A percentile compares a stretch with the other conserved stretches of the same genome.
Evolutionary conservation across 64 coral and sea anemone species (phyloP).

Genomic region (Montipora efflorescens): DNA sequence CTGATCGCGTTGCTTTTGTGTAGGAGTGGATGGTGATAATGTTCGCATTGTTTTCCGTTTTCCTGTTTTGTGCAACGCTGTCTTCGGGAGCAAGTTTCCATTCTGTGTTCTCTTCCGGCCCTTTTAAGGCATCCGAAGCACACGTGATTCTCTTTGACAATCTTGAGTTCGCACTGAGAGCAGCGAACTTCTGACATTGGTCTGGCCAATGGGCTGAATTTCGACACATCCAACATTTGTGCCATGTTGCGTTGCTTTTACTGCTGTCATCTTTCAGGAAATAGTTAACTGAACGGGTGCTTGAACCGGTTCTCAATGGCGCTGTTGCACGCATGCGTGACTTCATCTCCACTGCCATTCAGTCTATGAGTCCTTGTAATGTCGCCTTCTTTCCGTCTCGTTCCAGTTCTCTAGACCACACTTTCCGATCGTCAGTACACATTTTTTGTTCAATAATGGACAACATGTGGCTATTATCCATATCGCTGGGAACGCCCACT

Average conservation of each 20-base stretch:
- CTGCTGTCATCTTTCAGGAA: slow-evolving; percentile 12
- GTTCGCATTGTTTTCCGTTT: slow-evolving; percentile 50
- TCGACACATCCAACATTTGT: slow-evolving; percentile 60
- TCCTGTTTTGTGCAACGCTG: slow-evolving; percentile 48
- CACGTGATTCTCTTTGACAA: slow-evolving; percentile 62
- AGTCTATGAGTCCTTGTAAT: slow-evolving; percentile 20
- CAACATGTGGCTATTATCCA: slow-evolving; percentile 73
- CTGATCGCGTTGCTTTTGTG: slow-evolving; percentile 60
- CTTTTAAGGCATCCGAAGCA: slow-evolving; percentile 75
- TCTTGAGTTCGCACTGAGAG: slow-evolving; percentile 6
- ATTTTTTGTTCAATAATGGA: slow-evolving; percentile 66
- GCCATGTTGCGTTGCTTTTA: neutral
- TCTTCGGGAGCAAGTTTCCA: slow-evolving; percentile 34
- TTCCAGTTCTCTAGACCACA: slow-evolving; percentile 62
- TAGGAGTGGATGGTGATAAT: slow-evolving; percentile 34
- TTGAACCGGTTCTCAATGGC: slow-evolving; percentile 17
- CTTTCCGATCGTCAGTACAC: slow-evolving; percentile 47
- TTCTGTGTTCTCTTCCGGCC: slow-evolving; percentile 25
- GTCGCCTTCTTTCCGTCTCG: slow-evolving; percentile 38
- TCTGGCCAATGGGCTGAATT: slow-evolving; percentile 45
- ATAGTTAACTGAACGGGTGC: slow-evolving; percentile 2
- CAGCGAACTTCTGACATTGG: slow-evolving; percentile 55
- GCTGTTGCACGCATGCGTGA: slow-evolving; percentile 54
- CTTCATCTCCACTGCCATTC: slow-evolving; percentile 61
- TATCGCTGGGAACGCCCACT: slow-evolving; percentile 40